These are phyloP conservation scores for Sebastes iracundus DNA, from an alignment of 2,797 vertebrate species.

Conservation along the genomic window DNA sequence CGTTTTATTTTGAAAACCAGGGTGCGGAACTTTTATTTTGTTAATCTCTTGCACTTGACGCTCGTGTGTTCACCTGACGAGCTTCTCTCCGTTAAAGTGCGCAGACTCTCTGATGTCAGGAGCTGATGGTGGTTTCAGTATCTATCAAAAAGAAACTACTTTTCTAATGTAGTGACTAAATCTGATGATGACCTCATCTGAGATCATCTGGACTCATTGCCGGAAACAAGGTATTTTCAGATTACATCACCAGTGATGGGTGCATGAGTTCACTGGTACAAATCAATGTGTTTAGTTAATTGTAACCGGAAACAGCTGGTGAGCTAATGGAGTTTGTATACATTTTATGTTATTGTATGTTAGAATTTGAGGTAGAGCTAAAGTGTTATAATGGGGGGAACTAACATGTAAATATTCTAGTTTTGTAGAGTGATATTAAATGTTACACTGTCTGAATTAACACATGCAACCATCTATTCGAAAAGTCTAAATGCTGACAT, in stretches of 20 bases:
- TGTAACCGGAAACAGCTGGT: background rate
- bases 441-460: background rate
- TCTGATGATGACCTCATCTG: background rate
- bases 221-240: background rate
- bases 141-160: background rate
- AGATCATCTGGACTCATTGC: background rate
- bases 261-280: background rate
- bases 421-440: background rate
- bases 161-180: background rate
- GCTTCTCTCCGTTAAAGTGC: constrained; percentile 15
- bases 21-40: background rate
- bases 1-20: constrained; percentile 50
- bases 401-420: background rate
- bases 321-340: background rate
- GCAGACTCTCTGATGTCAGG: constrained; percentile 47
- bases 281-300: background rate
- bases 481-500: background rate
- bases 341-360: background rate
- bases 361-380: background rate
- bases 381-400: background rate
- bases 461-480: background rate
- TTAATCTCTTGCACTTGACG: background rate
- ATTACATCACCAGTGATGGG: background rate
- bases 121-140: constrained; percentile 6
- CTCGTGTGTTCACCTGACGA: constrained; percentile 17